phyloP scores from a whole-genome alignment of 2,888 invertebrate genomes.

The Eurois occulta region DNA sequence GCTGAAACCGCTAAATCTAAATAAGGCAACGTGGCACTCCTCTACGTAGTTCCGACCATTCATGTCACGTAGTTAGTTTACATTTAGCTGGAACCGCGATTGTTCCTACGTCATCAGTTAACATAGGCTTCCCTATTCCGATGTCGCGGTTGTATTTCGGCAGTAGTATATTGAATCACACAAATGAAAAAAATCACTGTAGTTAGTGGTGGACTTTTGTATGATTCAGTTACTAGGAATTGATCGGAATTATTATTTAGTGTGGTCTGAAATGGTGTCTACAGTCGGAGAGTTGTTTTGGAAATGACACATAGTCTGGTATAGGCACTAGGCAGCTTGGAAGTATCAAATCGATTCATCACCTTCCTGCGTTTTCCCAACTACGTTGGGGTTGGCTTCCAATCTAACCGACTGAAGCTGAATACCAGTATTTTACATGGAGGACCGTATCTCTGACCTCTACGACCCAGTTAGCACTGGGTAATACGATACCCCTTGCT shows the following conservation, averaged over 20 bases:
- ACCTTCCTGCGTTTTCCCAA: neutral
- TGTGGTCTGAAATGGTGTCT: neutral
- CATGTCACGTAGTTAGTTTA: neutral
- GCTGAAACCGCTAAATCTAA: neutral
- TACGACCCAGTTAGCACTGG: too few species aligned
- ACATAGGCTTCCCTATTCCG: neutral
- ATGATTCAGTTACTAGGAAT: constrained; percentile 2
- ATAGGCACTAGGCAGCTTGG: neutral
- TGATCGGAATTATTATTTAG: neutral
- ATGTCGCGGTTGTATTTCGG: neutral
- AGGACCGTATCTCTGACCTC: too few species aligned
- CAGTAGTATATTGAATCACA: neutral
- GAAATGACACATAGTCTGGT: neutral
- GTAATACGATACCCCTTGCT: too few species aligned
- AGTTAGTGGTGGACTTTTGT: neutral
- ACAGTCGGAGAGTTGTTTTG: neutral
- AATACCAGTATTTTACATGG: too few species aligned
- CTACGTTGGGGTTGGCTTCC: neutral
- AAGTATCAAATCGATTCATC: neutral
- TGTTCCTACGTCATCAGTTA: neutral
- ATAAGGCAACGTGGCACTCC: neutral
- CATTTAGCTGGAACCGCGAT: neutral
- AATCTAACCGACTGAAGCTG: too few species aligned
- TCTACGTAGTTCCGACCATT: neutral
- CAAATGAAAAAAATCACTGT: neutral